Evolutionary conservation across 1,140 invertebrate species (phyloP).

Genomic region (Zophobas atratus): DNA sequence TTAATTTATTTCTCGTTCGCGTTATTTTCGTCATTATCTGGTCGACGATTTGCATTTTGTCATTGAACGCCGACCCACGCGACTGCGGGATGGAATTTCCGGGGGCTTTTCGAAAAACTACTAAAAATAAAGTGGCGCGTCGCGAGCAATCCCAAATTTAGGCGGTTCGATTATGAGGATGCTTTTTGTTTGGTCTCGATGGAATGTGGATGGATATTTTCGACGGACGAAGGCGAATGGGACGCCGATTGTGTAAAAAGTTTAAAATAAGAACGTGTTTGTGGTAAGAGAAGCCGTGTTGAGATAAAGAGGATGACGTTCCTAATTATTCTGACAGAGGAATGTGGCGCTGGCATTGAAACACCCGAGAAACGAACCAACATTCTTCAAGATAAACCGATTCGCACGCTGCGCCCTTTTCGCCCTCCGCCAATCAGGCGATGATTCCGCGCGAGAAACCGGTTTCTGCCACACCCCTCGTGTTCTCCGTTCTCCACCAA

Average conservation of each 20-base stretch:
- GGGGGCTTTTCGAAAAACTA: conserved; percentile 8
- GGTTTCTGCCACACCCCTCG: too few species aligned
- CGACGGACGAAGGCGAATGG: background rate
- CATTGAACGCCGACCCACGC: conserved; percentile 18
- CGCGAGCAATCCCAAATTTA: conserved; percentile 32
- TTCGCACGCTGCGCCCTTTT: too few species aligned
- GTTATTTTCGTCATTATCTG: conserved; percentile 15
- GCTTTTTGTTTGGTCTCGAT: background rate
- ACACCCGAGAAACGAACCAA: too few species aligned
- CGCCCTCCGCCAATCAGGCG: too few species aligned
- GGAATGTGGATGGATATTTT: background rate
- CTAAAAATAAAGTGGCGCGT: conserved; percentile 24
- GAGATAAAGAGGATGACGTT: conserved; percentile 2
- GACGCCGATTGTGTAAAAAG: background rate
- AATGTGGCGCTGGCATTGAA: background rate
- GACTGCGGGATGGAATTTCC: conserved; percentile 15
- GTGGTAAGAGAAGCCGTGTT: background rate
- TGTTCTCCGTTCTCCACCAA: too few species aligned
- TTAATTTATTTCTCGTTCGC: conserved; percentile 19
- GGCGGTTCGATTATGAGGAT: background rate
- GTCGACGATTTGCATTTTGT: conserved; percentile 18
- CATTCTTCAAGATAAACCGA: too few species aligned
- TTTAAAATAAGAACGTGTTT: background rate
- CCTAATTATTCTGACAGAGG: conserved; percentile 1
- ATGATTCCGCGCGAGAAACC: too few species aligned